Evolutionary conservation across 2,113 vertebrate genomes (phyloP), one percentile per base, ranked within the genome.

Genomic region (Theropithecus gelada): DNA sequence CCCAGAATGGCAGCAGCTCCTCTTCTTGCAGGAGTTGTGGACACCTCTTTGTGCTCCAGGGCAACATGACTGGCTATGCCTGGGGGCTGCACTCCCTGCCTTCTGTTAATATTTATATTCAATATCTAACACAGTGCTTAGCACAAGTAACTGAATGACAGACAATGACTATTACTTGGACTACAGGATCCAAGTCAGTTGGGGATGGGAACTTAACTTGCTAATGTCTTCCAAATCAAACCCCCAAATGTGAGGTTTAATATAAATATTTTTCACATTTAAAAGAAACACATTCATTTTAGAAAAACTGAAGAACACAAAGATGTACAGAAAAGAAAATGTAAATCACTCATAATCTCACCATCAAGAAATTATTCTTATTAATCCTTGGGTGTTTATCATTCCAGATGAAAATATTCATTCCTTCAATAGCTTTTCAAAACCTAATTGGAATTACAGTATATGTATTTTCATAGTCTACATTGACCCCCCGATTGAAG

Each of bases 391-490:
- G 45, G 32, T 84, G 25, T 64, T 88, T 79, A 48, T 83, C 50
- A 88, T 75, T 94, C n/a, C 32, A 83, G 43, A 52, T 64, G 32
- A 94, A 73, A 64, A 57, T 57, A 79, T 64, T 95, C 79, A 64
- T 72, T 85, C 25, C n/a, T 84, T 79, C 52, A 38, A 40, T 64
- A 40, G 52, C 35, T 48, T 83, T 87, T 90, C 57, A 35, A 79
- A 94, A 86, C 70, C 23, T 75, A 84, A 80, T 23, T 90, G 20
- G 38, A 90, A 95, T 93, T 66, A 93, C 25, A 64, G 59, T 73
- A 64, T 45, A 50, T 22, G 43, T 25, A 72, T 73, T 88, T 68
- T 76, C 25, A 91, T 83, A 91, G 38, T 72, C 79, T 78, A 61
- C 27, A 52, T 90, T 61, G 45, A 91, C 82, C 16, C 11, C 50